Base-by-base conservation (phyloP, 2,113 vertebrate species). In the Nipponia nippon region DNA sequence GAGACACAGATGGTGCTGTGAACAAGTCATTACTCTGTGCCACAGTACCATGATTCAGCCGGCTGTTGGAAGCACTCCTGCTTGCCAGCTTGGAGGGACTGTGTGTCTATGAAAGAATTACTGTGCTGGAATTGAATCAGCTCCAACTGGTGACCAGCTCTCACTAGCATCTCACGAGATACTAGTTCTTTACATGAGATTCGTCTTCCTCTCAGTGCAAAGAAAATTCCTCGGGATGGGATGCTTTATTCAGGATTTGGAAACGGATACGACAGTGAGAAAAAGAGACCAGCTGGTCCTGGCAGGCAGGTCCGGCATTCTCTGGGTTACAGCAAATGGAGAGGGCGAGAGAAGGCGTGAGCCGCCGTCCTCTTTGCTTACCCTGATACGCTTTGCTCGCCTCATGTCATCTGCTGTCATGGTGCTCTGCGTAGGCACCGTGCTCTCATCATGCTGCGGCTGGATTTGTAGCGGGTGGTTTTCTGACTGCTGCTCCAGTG, bases 361-460 rank as follows among this genome's bases (percentile, higher is more conserved):
- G 26, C 6, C 5, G 1, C 63, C 6, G 2, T 23, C 72, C 77
- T 63, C 90, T 66, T n/a, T 9, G 90, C 98, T 98, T 98, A 99
- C 99, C 98, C 99, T 98, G 94, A 99, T 99, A 55, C 99, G 98
- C 90, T 99, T 99, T 36, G 99, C 99, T 47, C 99, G 98, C 26
- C 99, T 98, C 98, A 99, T 99, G 89, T 99, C 99, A 71, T 99
- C 99, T 1, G 99, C 98, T 0, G 99, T 98, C 95, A 99, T 97
- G 63, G 98, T 98, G 61, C 98, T 93, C 63, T 98, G 99, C 1
- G 97, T 58, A 25, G 98, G 98, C 94, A 96, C 95, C 7, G 95
- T 55, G 27, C 97, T 97, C 63, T 97, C 97, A 2, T 98, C 97
- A 0, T 98, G 99, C 70, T 99, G 99, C 3, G 99, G 98, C 40